Base-by-base conservation (phyloP, 2,888 invertebrate species). In the Steinernema scapterisci region DNA sequence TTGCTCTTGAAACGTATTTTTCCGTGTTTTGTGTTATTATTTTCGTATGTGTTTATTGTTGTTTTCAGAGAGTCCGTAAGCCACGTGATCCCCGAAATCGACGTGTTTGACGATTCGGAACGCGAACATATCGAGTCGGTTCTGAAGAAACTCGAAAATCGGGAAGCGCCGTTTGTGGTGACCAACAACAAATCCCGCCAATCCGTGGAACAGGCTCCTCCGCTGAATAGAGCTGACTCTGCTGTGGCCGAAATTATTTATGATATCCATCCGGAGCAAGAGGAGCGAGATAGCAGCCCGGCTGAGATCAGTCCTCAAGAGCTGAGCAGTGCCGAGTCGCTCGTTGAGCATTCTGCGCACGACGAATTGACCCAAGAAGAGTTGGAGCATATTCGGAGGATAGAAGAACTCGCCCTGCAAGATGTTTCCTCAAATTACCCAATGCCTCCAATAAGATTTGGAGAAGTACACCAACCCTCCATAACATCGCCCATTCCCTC, bases 91-190 rank as follows among this genome's bases (percentile, higher is more conserved):
- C 81, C 82, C 11, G 84, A 83, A 73, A 74, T 85, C 45, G 81
- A 78, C 11, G 74, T 79, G 19, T 75, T 85, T 9, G 79, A 81
- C 19, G 82, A 83, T 19, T 73, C 75, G 0, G 85, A 85, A 70
- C 77, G 80, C n/a, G 79, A 80, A 52, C 85, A 85, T 73, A 85
- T 85, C 56, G 82, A 73, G 25, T 54, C 83, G 45, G 83, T 85
- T 2, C 48, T 85, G 46, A 81, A 80, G 43, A 84, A 81, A 72
- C 84, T 82, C 0, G 82, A 82, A 54, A 75, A 75, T 9, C 54
- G 76, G 19, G 77, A 80, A n/a, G 79, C 73, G 16, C 80, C 83
- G 19, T 84, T 73, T 45, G 76, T 82, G 19, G 48, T 79, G 19
- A 51, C 31, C 27, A 63, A 31, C 63, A 63, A 16, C 63, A 27